Percentiles rank a stretch among this genome's conserved stretches.
Conservation (phyloP, 2,113 vertebrate genomes). For the Percopsis transmontana region DNA sequence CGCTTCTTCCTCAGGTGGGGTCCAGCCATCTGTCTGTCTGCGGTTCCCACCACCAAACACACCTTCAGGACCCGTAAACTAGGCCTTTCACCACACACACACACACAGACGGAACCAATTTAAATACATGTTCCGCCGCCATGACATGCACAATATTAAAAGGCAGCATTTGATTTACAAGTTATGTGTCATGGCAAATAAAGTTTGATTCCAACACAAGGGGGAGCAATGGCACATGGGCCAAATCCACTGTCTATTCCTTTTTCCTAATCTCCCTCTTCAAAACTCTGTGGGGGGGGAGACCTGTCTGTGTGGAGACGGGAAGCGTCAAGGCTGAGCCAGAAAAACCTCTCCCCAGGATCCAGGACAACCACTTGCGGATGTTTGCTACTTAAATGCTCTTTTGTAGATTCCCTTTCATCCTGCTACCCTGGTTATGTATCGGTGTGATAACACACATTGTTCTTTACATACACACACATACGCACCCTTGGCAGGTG, state of each 20-base stretch:
- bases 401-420: conserved; percentile 1
- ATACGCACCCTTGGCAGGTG: not conserved
- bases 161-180: conserved; percentile 13
- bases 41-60: conserved; percentile 13
- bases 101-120: not conserved
- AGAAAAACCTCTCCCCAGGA: conserved; percentile 12
- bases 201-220: not conserved
- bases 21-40: not conserved
- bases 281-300: conserved; percentile 11
- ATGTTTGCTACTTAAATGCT: not conserved
- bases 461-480: not conserved
- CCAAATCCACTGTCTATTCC: conserved; percentile 13
- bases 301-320: conserved; percentile 1
- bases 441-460: not conserved
- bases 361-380: conserved; percentile 4
- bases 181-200: not conserved
- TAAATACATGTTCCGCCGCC: not conserved
- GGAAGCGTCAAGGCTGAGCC: not conserved
- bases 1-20: conserved; percentile 44
- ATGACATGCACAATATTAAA: not conserved
- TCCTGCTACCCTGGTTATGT: conserved; percentile 12
- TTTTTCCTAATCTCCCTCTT: not conserved
- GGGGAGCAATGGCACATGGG: conserved; percentile 11
- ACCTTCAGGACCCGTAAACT: not conserved
- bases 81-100: not conserved